A percentile compares a stretch with the other conserved stretches of the same genome.
phyloP scores from a whole-genome alignment of 2,797 vertebrate genomes.

The Aselliscus stoliczkanus region DNA sequence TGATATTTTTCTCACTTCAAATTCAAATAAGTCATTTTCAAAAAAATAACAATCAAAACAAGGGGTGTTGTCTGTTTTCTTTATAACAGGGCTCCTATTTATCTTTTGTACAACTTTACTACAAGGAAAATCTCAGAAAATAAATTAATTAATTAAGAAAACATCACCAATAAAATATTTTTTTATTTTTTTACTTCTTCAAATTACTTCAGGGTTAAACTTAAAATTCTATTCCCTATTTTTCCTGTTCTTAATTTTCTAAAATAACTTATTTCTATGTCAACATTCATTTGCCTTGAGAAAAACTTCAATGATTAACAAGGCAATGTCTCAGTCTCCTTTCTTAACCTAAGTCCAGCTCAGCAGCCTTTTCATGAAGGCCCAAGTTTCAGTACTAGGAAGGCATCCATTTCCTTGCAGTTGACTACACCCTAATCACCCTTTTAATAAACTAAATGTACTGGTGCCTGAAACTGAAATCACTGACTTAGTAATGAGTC shows the following conservation, averaged over 20 bases:
- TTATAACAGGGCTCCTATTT: neutral
- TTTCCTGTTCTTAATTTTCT: slow-evolving; percentile 2
- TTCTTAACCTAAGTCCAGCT: neutral
- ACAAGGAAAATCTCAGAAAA: neutral
- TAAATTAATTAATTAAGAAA: neutral
- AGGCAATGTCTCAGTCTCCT: neutral
- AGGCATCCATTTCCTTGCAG: slow-evolving; percentile 9
- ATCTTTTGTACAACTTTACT: neutral
- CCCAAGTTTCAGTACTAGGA: neutral
- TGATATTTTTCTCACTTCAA: slow-evolving; percentile 4
- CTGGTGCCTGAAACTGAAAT: neutral
- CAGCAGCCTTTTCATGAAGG: neutral
- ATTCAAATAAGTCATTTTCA: slow-evolving; percentile 1
- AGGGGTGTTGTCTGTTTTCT: neutral
- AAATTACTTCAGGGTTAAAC: neutral
- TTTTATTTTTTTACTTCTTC: neutral
- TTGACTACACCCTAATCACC: neutral
- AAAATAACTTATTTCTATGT: neutral
- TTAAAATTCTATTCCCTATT: neutral
- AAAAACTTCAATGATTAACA: neutral
- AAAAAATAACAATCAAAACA: neutral
- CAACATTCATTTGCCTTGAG: neutral
- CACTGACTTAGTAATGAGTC: neutral
- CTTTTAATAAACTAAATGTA: neutral
- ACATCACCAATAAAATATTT: neutral